Evolutionary conservation across 2,797 vertebrate genomes (phyloP).

Genomic region (Neostethus bicornis): DNA sequence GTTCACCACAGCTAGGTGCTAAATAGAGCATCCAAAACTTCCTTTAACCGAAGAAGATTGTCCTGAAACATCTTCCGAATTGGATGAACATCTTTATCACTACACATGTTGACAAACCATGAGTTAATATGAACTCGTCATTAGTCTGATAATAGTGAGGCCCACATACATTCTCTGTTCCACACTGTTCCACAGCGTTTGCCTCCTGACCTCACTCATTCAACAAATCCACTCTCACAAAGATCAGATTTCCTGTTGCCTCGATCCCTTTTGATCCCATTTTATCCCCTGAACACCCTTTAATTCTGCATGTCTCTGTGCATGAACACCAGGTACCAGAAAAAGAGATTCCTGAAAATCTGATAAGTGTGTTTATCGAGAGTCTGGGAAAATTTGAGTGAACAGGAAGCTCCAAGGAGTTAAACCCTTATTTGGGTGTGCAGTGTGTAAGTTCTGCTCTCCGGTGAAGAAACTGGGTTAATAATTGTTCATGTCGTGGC

Average conservation of each 20-base stretch:
- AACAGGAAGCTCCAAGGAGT: constrained; percentile 39
- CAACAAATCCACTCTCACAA: not conserved
- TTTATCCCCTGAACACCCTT: not conserved
- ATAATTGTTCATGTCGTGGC: not conserved
- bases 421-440: constrained; percentile 3
- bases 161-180: constrained; percentile 7
- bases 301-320: not conserved
- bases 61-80: too few relatives aligned
- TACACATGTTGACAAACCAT: not conserved
- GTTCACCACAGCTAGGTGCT: not conserved
- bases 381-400: not conserved
- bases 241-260: constrained; percentile 22
- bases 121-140: not conserved
- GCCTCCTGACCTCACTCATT: constrained; percentile 9
- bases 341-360: not conserved
- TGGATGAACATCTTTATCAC: too few relatives aligned
- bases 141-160: not conserved
- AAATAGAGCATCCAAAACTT: not conserved
- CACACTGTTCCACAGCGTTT: not conserved
- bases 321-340: too few relatives aligned
- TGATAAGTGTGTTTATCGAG: not conserved
- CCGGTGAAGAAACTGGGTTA: not conserved
- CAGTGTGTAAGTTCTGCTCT: not conserved
- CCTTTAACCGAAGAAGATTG: too few relatives aligned
- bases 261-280: not conserved